These are phyloP conservation scores for Tympanuchus pallidicinctus DNA, from an alignment of 2,113 vertebrate genomes.

Conservation along the genomic window DNA sequence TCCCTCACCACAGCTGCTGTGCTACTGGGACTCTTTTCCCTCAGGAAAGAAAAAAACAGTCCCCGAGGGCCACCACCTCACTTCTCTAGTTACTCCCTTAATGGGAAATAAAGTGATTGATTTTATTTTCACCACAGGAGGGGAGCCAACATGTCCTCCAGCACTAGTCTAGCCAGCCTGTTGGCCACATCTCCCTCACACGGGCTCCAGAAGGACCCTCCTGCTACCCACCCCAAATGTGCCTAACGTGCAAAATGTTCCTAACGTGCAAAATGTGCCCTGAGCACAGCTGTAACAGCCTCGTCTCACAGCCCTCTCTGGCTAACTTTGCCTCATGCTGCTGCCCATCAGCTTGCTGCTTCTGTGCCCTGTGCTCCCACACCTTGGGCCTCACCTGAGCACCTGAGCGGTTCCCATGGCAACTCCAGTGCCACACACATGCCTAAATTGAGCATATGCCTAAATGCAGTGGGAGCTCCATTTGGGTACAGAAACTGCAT, in stretches of 20 bases:
- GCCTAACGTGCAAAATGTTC: too few relatives aligned
- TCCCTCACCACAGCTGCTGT: background rate
- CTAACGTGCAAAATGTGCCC: background rate
- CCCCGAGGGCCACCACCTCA: rapidly evolving
- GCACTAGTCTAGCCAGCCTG: background rate
- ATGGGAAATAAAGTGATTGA: rapidly evolving
- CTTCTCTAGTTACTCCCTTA: rapidly evolving
- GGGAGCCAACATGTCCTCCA: background rate
- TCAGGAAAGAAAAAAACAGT: background rate
- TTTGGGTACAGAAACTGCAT: background rate
- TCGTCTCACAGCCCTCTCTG: rapidly evolving
- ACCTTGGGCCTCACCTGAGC: background rate
- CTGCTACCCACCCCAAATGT: rapidly evolving
- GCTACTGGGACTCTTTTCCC: rapidly evolving
- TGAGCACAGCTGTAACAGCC: rapidly evolving
- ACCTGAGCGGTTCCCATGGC: rapidly evolving
- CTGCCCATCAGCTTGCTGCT: rapidly evolving
- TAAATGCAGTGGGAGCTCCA: background rate
- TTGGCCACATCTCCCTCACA: background rate
- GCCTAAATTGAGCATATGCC: rapidly evolving
- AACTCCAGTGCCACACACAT: rapidly evolving
- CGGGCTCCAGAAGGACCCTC: rapidly evolving
- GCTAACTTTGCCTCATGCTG: rapidly evolving
- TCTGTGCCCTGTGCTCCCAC: background rate
- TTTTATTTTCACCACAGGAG: background rate